Percentiles rank a stretch among this genome's conserved stretches.
phyloP scores from a whole-genome alignment of 2,113 vertebrate species.

The Synchiropus splendidus region DNA sequence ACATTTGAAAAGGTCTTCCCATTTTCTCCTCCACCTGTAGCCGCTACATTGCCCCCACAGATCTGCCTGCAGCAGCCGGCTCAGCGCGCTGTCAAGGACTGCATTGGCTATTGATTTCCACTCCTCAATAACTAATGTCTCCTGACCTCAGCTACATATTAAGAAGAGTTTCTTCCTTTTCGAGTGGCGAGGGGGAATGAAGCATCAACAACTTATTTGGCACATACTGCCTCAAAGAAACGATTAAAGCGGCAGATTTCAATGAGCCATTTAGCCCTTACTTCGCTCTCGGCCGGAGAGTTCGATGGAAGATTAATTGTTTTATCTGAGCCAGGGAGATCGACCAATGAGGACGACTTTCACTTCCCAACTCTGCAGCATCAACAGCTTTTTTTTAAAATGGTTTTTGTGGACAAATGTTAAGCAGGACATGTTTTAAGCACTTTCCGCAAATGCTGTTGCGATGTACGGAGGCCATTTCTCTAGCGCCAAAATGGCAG shows the following conservation, averaged over 20 bases:
- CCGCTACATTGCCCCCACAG: no score
- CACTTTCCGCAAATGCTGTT: no score
- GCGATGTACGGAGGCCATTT: no score
- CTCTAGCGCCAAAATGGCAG: no score
- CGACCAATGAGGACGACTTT: constrained; percentile 4
- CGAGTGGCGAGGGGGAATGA: constrained; percentile 24
- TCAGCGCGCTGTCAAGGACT: constrained; percentile 26
- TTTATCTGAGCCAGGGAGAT: constrained; percentile 11
- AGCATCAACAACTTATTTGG: constrained; percentile 52
- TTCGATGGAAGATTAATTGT: constrained; percentile 30
- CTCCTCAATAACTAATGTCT: constrained; percentile 49
- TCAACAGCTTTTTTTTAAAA: no score
- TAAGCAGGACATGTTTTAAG: no score
- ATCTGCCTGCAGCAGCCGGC: no score
- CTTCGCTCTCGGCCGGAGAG: constrained; percentile 13
- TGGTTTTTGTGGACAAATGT: no score
- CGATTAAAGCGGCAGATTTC: constrained; percentile 36
- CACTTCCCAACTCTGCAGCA: constrained; percentile 1
- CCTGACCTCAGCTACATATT: constrained; percentile 50
- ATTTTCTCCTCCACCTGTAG: no score
- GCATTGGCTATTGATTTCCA: constrained; percentile 52
- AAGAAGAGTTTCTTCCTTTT: constrained; percentile 23
- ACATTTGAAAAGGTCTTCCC: no score
- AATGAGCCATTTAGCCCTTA: constrained; percentile 28
- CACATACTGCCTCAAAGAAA: constrained; percentile 33